A percentile compares a stretch with the other conserved stretches of the same genome.
phyloP scores from a whole-genome alignment of 2,797 vertebrate genomes.

The Periophthalmus magnuspinnatus region DNA sequence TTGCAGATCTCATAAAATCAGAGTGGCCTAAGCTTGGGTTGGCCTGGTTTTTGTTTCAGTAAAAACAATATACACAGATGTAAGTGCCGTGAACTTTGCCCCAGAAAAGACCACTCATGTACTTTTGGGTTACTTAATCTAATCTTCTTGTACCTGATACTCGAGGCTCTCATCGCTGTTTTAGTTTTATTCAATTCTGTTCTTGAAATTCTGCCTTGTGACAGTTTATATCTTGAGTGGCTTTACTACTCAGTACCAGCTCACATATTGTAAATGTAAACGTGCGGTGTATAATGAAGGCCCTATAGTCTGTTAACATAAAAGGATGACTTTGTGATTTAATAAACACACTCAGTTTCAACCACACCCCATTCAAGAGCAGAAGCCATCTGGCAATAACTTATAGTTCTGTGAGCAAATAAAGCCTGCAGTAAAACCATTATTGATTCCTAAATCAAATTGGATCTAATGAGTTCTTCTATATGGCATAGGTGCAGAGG shows the following conservation, averaged over 20 bases:
- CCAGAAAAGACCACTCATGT: background rate
- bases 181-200: background rate
- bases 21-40: background rate
- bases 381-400: conserved; percentile 1
- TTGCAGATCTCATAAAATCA: background rate
- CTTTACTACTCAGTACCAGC: background rate
- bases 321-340: conserved; percentile 1
- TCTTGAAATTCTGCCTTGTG: background rate
- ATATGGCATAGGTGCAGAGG: background rate
- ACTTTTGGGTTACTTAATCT: background rate
- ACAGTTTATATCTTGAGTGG: background rate
- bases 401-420: conserved; percentile 4
- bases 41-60: too few species aligned
- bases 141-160: background rate
- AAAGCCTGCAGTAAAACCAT: background rate
- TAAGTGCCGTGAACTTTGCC: background rate
- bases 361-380: background rate
- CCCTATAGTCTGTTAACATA: conserved; percentile 3
- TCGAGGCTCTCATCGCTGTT: background rate
- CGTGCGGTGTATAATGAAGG: conserved; percentile 1
- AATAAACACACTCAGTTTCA: conserved; percentile 6
- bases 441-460: conserved; percentile 4
- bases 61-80: background rate
- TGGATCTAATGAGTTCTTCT: background rate
- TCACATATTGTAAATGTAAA: background rate